Conservation (phyloP, 1,140 invertebrate species). For the Penaeus japonicus region DNA sequence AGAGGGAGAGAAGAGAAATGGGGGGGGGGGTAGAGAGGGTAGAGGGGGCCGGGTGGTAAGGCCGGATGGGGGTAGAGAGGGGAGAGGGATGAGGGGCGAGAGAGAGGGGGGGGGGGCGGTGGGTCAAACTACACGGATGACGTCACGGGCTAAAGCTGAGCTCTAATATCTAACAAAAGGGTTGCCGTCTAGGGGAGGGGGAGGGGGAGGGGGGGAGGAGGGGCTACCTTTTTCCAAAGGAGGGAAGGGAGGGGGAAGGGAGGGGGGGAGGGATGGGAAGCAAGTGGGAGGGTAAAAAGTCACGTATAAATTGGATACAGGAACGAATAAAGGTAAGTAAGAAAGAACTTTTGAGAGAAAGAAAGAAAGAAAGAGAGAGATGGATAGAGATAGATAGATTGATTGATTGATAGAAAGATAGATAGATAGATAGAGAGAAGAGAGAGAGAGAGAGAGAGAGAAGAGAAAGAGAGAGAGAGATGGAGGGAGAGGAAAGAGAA, state of each 20-base stretch:
- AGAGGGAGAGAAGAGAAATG: neutral
- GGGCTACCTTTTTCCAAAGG: neutral
- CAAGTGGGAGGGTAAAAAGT: too few species aligned
- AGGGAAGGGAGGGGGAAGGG: neutral
- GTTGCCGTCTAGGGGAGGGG: neutral
- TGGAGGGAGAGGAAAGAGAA: too few species aligned
- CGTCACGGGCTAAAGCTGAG: conserved; percentile 44
- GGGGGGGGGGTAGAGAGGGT: neutral
- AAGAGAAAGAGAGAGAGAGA: too few species aligned
- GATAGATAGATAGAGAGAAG: too few species aligned
- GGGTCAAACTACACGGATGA: conserved; percentile 36
- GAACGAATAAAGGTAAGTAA: too few species aligned
- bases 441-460: too few species aligned
- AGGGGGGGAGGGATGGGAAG: too few species aligned
- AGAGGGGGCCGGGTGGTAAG: neutral
- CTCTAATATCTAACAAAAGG: conserved; percentile 27
- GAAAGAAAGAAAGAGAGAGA: too few species aligned
- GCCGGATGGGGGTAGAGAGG: neutral
- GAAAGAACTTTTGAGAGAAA: too few species aligned
- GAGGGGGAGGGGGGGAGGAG: neutral
- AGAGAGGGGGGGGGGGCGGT: neutral
- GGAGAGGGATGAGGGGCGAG: neutral
- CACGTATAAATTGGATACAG: too few species aligned
- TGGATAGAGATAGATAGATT: too few species aligned
- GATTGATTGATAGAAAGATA: too few species aligned